Conservation (phyloP, 2,888 invertebrate species). For the Augochlorella aurata region DNA sequence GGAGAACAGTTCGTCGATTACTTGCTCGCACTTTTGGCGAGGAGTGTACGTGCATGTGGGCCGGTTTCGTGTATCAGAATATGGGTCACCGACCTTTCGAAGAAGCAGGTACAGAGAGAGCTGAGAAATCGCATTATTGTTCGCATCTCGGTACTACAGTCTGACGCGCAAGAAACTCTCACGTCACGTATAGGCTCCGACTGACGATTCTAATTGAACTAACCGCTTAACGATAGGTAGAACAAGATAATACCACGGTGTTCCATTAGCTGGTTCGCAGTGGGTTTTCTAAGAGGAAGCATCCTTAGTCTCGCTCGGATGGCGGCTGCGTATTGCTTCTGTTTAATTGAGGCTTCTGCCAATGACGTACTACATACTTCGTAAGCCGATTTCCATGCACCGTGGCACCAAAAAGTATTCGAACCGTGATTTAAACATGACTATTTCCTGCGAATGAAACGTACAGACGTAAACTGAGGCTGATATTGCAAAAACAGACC, state of each 20-base stretch:
- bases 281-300: not conserved
- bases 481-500: too few species aligned
- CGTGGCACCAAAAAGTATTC: too few species aligned
- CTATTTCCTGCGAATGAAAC: too few species aligned
- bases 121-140: constrained; percentile 49
- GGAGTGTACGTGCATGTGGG: constrained; percentile 12
- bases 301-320: not conserved
- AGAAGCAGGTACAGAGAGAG: constrained; percentile 41
- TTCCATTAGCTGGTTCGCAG: constrained; percentile 7
- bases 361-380: not conserved
- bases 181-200: not conserved
- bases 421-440: too few species aligned
- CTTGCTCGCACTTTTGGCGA: not conserved
- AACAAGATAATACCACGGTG: constrained; percentile 14
- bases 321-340: not conserved
- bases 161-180: constrained; percentile 37
- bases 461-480: too few species aligned
- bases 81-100: constrained; percentile 31
- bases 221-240: constrained; percentile 5
- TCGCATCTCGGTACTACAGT: not conserved
- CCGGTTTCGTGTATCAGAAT: constrained; percentile 6
- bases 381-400: too few species aligned
- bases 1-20: not conserved
- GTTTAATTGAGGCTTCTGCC: not conserved
- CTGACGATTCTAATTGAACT: constrained; percentile 31